Evolutionary conservation across 1,140 invertebrate species (phyloP), one percentile per base, ranked within the genome.

Genomic region (Scylla paramamosain): DNA sequence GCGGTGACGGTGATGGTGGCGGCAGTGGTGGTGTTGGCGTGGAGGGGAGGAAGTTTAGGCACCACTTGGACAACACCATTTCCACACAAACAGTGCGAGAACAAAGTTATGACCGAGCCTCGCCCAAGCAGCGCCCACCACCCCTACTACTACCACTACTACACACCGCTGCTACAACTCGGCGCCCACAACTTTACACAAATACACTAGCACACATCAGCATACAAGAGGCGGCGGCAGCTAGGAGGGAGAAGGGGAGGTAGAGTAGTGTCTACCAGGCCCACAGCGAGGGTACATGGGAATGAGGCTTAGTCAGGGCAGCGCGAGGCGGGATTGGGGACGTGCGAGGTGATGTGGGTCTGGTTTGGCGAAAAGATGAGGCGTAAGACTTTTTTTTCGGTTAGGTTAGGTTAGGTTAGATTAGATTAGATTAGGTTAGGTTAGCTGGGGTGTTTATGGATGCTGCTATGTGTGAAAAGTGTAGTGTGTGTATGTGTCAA

Each of bases 21-120:
- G 25, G 25, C 6, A n/a, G n/a, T 20, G 67, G 6, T 12, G 67
- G 20, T 25, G 67, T 7, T 20, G 67, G 25, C 12, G 67, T 7
- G n/a, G 67, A 20, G 25, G n/a, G 67, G 67, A 77, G 25, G 67
- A 77, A 77, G 67, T 77, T 77, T 77, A 77, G 67, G 67, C 25
- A 77, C 12, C 67, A n/a, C 67, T 77, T 77, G 67, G 67, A 77
- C 67, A 77, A 77, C 67, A 77, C 67, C 67, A 77, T n/a, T 77
- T n/a, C 67, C 16, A 25, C 67, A 77, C 67, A 77, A 77, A 77
- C 67, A 77, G 20, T n/a, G 20, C 67, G 20, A 20, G 67, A 77
- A n/a, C 67, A 77, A 77, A 77, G 67, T 77, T 77, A 77, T 77
- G 67, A n/a, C 67, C 67, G 67, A 25, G 25, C 67, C 67, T 77